These are phyloP conservation scores for Caenorhabditis inopinata DNA, from an alignment of 1,140 invertebrate species.

Conservation along the genomic window DNA sequence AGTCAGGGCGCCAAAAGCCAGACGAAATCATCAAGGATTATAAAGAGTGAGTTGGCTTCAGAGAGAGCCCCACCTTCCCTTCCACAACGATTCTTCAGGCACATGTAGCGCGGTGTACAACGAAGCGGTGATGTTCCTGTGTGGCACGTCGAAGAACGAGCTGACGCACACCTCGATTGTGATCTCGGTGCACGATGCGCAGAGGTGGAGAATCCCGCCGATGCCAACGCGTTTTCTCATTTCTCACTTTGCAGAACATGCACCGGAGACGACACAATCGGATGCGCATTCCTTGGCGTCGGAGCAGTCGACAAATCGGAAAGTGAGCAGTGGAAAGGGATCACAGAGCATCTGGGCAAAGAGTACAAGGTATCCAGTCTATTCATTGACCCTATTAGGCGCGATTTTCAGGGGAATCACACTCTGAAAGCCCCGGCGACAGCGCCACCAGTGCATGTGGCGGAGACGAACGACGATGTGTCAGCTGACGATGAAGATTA, in stretches of 20 bases:
- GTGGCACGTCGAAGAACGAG: constrained; percentile 58
- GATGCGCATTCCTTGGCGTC: constrained; percentile 58
- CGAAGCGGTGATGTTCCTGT: constrained; percentile 66
- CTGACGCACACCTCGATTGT: constrained; percentile 60
- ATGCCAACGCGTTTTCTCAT: background rate
- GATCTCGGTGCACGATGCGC: constrained; percentile 63
- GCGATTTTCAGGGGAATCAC: constrained; percentile 49
- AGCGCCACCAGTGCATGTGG: constrained; percentile 61
- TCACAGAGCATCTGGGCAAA: constrained; percentile 62
- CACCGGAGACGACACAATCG: constrained; percentile 64
- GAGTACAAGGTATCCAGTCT: constrained; percentile 65
- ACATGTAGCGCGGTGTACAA: constrained; percentile 55
- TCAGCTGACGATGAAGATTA: constrained; percentile 41
- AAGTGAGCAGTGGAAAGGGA: constrained; percentile 64
- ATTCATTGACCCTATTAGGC: no score
- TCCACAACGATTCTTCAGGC: background rate
- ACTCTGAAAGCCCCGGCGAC: constrained; percentile 55
- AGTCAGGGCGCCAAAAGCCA: constrained; percentile 53
- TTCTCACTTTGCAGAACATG: constrained; percentile 52
- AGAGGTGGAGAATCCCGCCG: constrained; percentile 46
- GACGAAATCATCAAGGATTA: constrained; percentile 56
- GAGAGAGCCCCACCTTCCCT: no score
- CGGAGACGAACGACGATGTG: constrained; percentile 48
- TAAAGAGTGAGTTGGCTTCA: constrained; percentile 48
- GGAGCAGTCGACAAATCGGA: constrained; percentile 63